A percentile compares a stretch with the other conserved stretches of the same genome.
phyloP scores from a whole-genome alignment of 30 jellyfish, hydroid and myxozoan species.

The Nemopilema nomurai region DNA sequence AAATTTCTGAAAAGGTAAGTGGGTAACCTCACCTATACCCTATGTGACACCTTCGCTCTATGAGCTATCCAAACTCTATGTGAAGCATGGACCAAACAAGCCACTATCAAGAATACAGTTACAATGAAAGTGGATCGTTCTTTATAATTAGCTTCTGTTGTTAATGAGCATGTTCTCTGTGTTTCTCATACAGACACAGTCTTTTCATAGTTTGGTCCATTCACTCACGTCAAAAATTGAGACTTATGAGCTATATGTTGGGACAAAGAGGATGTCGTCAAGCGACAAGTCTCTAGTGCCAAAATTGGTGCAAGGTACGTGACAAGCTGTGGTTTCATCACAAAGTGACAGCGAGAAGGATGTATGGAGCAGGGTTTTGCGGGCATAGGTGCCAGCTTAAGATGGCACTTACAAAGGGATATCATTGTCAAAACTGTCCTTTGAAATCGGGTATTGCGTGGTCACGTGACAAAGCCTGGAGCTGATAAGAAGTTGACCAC shows the following conservation, averaged over 20 bases:
- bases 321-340: neutral
- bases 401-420: neutral
- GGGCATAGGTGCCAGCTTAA: neutral
- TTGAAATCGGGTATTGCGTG: neutral
- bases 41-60: too few species aligned
- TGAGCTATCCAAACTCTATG: neutral
- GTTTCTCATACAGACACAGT: neutral
- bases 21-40: too few species aligned
- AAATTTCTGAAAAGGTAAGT: too few species aligned
- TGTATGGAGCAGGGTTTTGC: neutral
- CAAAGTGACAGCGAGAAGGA: neutral
- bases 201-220: neutral
- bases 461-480: neutral
- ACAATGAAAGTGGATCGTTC: neutral
- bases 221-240: neutral
- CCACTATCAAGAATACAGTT: neutral
- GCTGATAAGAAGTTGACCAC: neutral
- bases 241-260: neutral
- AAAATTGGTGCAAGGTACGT: neutral
- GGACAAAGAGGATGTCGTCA: neutral
- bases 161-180: neutral
- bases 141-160: neutral
- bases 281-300: neutral
- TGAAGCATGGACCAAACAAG: neutral
- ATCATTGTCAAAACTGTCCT: neutral